Conservation (phyloP, 1,140 invertebrate species). For the Elymnias hypermnestra region DNA sequence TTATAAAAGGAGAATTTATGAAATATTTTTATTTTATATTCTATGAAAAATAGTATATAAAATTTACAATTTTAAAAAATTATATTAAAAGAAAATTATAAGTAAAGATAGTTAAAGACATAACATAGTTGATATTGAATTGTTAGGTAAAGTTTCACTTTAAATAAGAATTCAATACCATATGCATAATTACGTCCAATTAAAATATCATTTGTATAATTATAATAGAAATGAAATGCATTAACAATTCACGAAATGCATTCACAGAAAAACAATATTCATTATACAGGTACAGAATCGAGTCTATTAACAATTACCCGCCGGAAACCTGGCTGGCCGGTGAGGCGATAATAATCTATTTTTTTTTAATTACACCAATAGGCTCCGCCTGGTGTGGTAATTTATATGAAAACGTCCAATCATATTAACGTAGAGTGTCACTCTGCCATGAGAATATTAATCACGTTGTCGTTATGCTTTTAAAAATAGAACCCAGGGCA, state of each 20-base stretch:
- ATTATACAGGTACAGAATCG: constrained; percentile 32
- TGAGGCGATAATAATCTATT: constrained; percentile 61
- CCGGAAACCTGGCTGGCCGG: constrained; percentile 62
- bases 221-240: constrained; percentile 8
- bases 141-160: too few relatives aligned
- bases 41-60: too few relatives aligned
- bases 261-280: constrained; percentile 49
- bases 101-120: too few relatives aligned
- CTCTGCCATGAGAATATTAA: constrained; percentile 48
- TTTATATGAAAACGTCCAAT: constrained; percentile 69
- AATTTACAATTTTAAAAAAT: too few relatives aligned
- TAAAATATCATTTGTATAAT: constrained; percentile 7
- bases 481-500: constrained; percentile 19
- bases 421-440: constrained; percentile 61
- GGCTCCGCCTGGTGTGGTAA: constrained; percentile 54
- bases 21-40: too few relatives aligned
- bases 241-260: constrained; percentile 24
- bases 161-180: neutral
- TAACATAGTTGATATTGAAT: too few relatives aligned
- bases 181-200: neutral
- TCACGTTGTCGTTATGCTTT: constrained; percentile 42
- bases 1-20: too few relatives aligned
- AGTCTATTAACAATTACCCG: constrained; percentile 49
- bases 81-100: too few relatives aligned
- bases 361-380: constrained; percentile 67